A percentile compares a stretch with the other conserved stretches of the same genome.
Conservation (phyloP, 2,113 vertebrate genomes). For the Hiodon tergisus region DNA sequence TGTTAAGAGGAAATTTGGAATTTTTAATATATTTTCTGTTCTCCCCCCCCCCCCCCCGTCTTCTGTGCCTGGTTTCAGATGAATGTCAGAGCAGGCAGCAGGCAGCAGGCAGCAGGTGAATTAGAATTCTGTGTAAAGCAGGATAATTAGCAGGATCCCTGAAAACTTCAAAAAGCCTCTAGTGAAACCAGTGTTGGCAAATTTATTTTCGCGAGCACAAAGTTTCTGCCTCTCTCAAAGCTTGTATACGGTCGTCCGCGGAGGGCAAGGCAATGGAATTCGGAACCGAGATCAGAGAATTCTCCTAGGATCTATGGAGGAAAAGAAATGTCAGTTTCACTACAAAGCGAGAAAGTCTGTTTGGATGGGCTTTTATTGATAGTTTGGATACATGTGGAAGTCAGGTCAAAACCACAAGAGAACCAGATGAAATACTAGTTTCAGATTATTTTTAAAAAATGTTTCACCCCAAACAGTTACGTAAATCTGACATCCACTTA, state of each 20-base stretch:
- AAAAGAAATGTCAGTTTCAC: not conserved
- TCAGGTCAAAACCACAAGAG: conserved; percentile 4
- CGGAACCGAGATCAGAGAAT: conserved; percentile 23
- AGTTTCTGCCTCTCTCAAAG: conserved; percentile 12
- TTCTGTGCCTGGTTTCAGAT: not conserved
- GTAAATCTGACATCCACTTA: not conserved
- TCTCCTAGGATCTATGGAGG: conserved; percentile 21
- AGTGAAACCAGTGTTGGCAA: conserved; percentile 27
- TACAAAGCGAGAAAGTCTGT: not conserved
- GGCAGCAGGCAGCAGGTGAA: conserved; percentile 30
- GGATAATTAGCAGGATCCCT: conserved; percentile 43
- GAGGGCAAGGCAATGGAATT: conserved; percentile 25
- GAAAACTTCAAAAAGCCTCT: conserved; percentile 36
- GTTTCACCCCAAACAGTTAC: not conserved
- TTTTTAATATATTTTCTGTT: conserved; percentile 10
- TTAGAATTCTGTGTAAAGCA: conserved; percentile 36
- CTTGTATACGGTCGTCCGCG: not conserved
- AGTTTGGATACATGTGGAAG: not conserved
- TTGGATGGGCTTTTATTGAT: not conserved
- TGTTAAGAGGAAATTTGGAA: too few species aligned
- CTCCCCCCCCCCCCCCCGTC: not conserved
- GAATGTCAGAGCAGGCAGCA: conserved; percentile 20
- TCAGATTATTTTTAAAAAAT: not conserved
- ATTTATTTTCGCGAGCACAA: conserved; percentile 27
- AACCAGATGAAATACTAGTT: not conserved